Percentiles rank a stretch among this genome's conserved stretches.
Conservation (phyloP, 2,113 vertebrate genomes). For the Python bivittatus region DNA sequence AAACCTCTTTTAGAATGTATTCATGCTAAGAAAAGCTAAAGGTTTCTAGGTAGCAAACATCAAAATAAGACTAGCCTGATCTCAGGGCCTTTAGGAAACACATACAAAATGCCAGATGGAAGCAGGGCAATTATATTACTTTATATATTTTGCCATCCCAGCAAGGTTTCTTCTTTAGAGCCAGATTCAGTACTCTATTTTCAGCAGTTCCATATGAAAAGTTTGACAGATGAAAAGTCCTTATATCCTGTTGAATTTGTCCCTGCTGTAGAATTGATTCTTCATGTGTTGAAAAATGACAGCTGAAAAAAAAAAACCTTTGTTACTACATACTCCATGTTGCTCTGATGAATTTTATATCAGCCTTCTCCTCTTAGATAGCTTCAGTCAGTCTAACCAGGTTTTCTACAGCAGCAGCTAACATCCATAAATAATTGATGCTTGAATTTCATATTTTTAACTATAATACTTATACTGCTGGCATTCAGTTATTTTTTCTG, state of each 20-base stretch:
- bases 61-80: neutral
- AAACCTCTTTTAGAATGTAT: neutral
- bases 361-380: neutral
- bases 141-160: neutral
- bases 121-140: neutral
- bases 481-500: too few species aligned
- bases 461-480: too few species aligned
- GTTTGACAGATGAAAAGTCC: neutral
- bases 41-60: neutral
- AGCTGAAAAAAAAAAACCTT: neutral
- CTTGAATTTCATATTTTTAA: too few species aligned
- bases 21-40: neutral
- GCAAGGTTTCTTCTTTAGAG: neutral
- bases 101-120: neutral
- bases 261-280: neutral
- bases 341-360: neutral
- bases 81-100: neutral
- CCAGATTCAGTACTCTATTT: neutral
- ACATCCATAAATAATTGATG: too few species aligned
- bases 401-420: too few species aligned
- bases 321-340: neutral
- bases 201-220: neutral
- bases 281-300: neutral
- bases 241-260: neutral
- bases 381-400: too few species aligned